Percentiles rank a stretch among this genome's conserved stretches.
Evolutionary conservation across 2,797 vertebrate species (phyloP).

Genomic region (Tapera naevia): DNA sequence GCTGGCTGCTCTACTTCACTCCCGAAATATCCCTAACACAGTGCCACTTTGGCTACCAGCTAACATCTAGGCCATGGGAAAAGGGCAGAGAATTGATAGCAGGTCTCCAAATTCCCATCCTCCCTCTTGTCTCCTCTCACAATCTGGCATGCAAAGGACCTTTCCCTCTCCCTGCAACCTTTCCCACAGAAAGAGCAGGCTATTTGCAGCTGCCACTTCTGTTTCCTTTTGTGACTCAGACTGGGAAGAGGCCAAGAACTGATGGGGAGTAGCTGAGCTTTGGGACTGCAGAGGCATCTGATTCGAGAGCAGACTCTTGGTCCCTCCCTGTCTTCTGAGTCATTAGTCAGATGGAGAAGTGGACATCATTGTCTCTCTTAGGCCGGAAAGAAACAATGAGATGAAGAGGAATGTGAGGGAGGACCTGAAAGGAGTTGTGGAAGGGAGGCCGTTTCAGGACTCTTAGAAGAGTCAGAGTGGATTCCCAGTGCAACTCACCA

Average conservation of each 20-base stretch:
- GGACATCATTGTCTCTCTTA: accelerated
- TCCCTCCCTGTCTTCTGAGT: not conserved
- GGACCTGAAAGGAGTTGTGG: not conserved
- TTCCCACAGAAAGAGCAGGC: not conserved
- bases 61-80: slow-evolving; percentile 37
- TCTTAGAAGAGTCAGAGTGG: not conserved
- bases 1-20: not conserved
- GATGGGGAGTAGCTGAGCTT: not conserved
- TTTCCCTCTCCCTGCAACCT: not conserved
- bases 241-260: not conserved
- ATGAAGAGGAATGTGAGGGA: not conserved
- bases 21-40: not conserved
- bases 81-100: not conserved
- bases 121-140: not conserved
- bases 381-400: not conserved
- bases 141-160: not conserved
- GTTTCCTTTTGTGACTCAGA: not conserved
- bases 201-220: not conserved
- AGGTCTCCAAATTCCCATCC: not conserved
- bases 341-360: not conserved
- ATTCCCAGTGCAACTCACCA: not conserved
- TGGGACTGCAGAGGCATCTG: not conserved
- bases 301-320: not conserved
- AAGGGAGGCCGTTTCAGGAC: not conserved
- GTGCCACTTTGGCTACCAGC: slow-evolving; percentile 22